Percentiles rank a stretch among this genome's conserved stretches.
Conservation (phyloP, 2,888 invertebrate genomes). For the Mongoloraphidia duomilia region DNA sequence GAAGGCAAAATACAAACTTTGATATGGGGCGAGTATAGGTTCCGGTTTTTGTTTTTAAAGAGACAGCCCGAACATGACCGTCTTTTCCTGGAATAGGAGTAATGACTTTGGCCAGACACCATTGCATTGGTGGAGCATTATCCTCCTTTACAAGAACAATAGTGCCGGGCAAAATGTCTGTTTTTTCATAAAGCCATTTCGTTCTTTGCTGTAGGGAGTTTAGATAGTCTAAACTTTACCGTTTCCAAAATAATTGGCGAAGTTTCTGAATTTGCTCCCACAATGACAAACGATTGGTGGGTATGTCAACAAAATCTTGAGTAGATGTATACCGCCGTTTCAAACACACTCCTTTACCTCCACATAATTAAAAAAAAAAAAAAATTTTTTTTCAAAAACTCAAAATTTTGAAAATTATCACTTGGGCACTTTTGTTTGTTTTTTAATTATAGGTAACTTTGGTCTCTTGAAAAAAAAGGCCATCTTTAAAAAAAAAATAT, state of each 20-base stretch:
- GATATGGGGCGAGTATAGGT: neutral
- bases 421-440: no score
- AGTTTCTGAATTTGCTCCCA: neutral
- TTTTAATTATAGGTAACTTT: no score
- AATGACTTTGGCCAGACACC: neutral
- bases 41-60: neutral
- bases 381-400: no score
- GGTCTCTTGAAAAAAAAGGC: no score
- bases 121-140: neutral
- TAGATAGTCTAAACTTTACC: constrained; percentile 7
- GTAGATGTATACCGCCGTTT: no score
- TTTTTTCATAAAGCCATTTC: constrained; percentile 5
- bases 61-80: neutral
- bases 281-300: no score
- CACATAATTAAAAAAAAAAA: no score
- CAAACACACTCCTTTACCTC: no score
- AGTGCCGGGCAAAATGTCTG: neutral
- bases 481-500: no score
- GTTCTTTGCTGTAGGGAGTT: constrained; percentile 2
- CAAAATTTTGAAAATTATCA: no score
- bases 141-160: neutral
- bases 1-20: neutral
- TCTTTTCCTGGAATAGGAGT: neutral
- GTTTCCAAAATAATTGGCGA: constrained; percentile 10
- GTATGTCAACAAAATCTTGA: no score